A percentile compares a stretch with the other conserved stretches of the same genome.
phyloP scores from a whole-genome alignment of 2,797 vertebrate species.

The Delichon dasypus region DNA sequence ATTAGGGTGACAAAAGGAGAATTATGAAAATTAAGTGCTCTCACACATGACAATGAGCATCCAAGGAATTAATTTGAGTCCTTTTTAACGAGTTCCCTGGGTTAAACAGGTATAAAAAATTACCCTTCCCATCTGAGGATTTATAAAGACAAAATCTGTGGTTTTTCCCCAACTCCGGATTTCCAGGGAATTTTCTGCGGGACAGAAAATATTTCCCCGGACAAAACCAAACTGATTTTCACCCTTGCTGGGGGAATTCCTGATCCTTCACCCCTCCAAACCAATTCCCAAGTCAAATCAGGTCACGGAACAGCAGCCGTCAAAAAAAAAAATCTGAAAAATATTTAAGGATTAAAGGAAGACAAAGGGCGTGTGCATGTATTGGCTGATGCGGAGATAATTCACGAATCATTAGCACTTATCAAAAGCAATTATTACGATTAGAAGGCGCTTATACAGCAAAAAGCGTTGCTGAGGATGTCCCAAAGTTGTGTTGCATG shows the following conservation, averaged over 20 bases:
- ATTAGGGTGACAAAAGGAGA: background rate
- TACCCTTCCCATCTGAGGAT: rapidly evolving
- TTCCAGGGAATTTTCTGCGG: background rate
- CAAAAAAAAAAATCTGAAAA: background rate
- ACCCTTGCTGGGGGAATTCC: background rate
- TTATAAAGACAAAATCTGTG: background rate
- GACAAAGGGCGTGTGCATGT: background rate
- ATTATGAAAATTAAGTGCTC: background rate
- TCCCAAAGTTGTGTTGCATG: background rate
- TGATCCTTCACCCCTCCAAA: background rate
- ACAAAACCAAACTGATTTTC: background rate
- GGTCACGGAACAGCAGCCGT: background rate
- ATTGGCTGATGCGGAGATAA: background rate
- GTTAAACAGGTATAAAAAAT: background rate
- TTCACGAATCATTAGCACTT: slow-evolving; percentile 17
- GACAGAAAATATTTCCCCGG: background rate
- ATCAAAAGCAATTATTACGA: slow-evolving; percentile 22
- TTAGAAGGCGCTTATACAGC: slow-evolving; percentile 48
- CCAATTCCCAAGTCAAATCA: background rate
- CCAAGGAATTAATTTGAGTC: background rate
- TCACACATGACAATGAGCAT: background rate
- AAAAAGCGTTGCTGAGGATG: background rate
- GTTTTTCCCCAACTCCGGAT: background rate
- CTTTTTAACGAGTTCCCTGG: background rate
- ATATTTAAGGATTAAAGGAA: slow-evolving; percentile 10